Base-by-base conservation (phyloP, 2,797 vertebrate genomes). In the Phataginus tricuspis region DNA sequence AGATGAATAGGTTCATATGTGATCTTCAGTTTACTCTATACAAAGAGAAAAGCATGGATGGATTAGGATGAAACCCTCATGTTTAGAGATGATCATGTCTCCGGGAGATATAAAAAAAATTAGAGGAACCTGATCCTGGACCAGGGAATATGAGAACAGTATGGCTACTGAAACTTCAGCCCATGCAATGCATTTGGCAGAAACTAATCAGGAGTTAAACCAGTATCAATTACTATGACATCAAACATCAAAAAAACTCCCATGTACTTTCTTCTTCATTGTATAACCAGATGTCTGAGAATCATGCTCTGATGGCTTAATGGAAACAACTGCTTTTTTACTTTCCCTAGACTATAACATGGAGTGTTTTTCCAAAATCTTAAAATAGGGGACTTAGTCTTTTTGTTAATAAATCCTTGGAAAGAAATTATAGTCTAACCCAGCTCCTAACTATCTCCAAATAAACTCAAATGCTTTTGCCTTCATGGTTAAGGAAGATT, bases 61-160 rank as follows among this genome's bases (percentile, higher is more conserved):
- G 57, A 90, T 90, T 61, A 92, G 59, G 45, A 82, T 71, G 77
- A 71, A 96, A 71, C 25, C 75, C 68, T 88, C 90, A 45, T 84
- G 82, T 87, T 91, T 78, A 42, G 63, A 37, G 51, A 66, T 84
- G 63, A 75, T 19, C 51, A 57, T 77, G 64, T 86, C 90, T 82
- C 94, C 86, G 39, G 74, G 55, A 80, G 63, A 98, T 96, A 98
- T n/a, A 85, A 88, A 92, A 72, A 68, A 84, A 95, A 96, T 98
- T 27, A 55, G 29, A 82, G 63, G 64, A 94, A 82, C 59, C 21
- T 51, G 94, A 77, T 79, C 77, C 57, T 90, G 94, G 78, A 93
- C 71, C 78, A 57, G 57, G 75, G 19, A 91, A 16, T 66, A 49
- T 69, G 31, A 80, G 87, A 90, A 89, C 7, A 78, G 39, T 86